phyloP scores from a whole-genome alignment of 2,888 invertebrate genomes.

The Ochropacha duplaris region DNA sequence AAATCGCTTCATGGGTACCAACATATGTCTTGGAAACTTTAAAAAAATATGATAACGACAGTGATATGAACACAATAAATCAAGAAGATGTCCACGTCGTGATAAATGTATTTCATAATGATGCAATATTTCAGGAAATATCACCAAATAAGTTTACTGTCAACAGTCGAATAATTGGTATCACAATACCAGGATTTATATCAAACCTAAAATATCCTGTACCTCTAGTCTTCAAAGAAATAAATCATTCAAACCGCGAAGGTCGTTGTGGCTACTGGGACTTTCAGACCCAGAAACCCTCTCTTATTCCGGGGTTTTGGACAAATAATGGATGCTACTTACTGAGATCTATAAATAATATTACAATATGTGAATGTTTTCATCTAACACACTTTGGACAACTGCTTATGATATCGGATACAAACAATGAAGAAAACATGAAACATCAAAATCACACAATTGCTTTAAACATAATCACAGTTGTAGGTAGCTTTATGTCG shows the following conservation, averaged over 20 bases:
- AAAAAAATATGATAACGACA: slow-evolving; percentile 42
- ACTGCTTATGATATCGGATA: slow-evolving; percentile 59
- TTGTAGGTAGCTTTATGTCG: slow-evolving; percentile 83
- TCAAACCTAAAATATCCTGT: slow-evolving; percentile 80
- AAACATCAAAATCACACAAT: slow-evolving; percentile 51
- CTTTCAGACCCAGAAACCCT: slow-evolving; percentile 50
- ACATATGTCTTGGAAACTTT: slow-evolving; percentile 61
- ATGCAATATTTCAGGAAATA: slow-evolving; percentile 79
- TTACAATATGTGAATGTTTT: slow-evolving; percentile 74
- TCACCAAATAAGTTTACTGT: slow-evolving; percentile 43
- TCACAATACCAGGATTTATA: slow-evolving; percentile 83
- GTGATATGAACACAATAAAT: slow-evolving; percentile 13
- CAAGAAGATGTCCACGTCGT: slow-evolving; percentile 62
- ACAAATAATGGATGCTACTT: slow-evolving; percentile 79
- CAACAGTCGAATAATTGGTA: slow-evolving; percentile 81
- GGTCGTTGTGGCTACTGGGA: slow-evolving; percentile 83
- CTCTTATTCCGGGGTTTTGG: slow-evolving; percentile 73
- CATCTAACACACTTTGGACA: slow-evolving; percentile 85
- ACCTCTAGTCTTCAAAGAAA: slow-evolving; percentile 75
- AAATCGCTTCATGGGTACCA: slow-evolving; percentile 81
- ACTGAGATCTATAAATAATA: slow-evolving; percentile 43
- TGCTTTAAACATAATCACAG: slow-evolving; percentile 82
- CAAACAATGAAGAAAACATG: slow-evolving; percentile 23
- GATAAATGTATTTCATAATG: slow-evolving; percentile 79
- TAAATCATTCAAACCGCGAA: slow-evolving; percentile 30